phyloP scores from a whole-genome alignment of 2,888 invertebrate genomes.

The Hoplodrina ambigua region DNA sequence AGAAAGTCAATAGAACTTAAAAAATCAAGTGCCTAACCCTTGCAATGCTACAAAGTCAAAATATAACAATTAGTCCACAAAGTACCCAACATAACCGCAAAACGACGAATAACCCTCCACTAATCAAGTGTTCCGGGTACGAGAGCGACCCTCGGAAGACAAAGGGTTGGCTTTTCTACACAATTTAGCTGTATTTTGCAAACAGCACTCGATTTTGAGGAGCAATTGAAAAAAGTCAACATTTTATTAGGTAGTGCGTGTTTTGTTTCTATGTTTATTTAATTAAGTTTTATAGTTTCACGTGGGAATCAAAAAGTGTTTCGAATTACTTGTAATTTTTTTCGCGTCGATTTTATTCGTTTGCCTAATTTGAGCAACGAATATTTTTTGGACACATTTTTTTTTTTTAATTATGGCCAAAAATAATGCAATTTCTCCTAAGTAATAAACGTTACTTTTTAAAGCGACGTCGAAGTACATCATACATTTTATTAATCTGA shows the following conservation, averaged over 20 bases:
- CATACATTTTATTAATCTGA: neutral
- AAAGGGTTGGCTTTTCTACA: slow-evolving; percentile 79
- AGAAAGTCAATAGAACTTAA: slow-evolving; percentile 17
- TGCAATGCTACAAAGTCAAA: slow-evolving; percentile 55
- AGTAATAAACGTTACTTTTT: neutral
- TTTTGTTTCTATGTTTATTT: slow-evolving; percentile 75
- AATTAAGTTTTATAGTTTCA: slow-evolving; percentile 60
- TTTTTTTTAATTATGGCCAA: too few species aligned
- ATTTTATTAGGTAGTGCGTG: slow-evolving; percentile 65
- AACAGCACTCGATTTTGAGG: slow-evolving; percentile 81
- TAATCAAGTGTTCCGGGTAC: slow-evolving; percentile 74
- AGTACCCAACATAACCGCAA: slow-evolving; percentile 61
- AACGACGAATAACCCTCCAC: slow-evolving; percentile 71
- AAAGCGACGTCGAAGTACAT: neutral
- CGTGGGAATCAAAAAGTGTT: slow-evolving; percentile 73
- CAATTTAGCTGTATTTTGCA: slow-evolving; percentile 87
- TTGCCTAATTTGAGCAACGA: neutral
- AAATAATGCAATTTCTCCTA: too few species aligned
- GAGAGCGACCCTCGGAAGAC: slow-evolving; percentile 72
- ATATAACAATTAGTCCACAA: slow-evolving; percentile 54
- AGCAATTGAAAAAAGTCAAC: slow-evolving; percentile 75
- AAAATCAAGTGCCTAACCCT: slow-evolving; percentile 43
- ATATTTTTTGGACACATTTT: too few species aligned
- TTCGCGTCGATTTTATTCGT: neutral
- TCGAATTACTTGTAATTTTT: too few species aligned